A percentile compares a stretch with the other conserved stretches of the same genome.
Evolutionary conservation across 2,888 invertebrate genomes (phyloP).

Genomic region (Agrochola lychnidis): DNA sequence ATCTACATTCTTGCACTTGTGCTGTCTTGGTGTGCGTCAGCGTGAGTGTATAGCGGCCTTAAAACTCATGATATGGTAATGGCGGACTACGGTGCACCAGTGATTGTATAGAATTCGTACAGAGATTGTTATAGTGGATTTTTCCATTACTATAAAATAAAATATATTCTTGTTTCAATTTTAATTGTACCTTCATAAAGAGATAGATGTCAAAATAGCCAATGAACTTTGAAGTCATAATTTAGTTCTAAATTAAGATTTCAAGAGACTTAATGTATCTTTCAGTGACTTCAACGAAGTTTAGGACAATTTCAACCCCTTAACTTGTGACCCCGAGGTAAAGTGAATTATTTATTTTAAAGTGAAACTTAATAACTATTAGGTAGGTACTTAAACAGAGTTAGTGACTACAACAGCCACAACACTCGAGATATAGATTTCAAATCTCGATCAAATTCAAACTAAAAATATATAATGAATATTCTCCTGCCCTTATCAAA

Average conservation of each 20-base stretch:
- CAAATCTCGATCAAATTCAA: background rate
- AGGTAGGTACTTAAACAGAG: background rate
- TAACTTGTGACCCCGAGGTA: conserved; percentile 18
- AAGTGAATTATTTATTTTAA: conserved; percentile 33
- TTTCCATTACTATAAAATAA: background rate
- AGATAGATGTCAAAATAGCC: conserved; percentile 5
- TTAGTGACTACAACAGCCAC: background rate
- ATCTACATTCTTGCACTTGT: no score
- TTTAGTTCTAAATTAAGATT: conserved; percentile 29
- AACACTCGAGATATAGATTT: background rate
- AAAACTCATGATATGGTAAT: background rate
- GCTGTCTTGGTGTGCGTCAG: no score
- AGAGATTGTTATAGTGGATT: no score
- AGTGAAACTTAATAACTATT: background rate
- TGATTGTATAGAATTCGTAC: background rate
- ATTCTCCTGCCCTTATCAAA: no score
- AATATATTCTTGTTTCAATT: background rate
- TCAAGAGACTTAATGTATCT: conserved; percentile 10
- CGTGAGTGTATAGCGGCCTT: no score
- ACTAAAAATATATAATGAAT: no score
- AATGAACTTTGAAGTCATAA: conserved; percentile 14
- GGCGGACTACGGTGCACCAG: background rate
- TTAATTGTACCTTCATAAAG: background rate
- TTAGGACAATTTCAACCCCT: conserved; percentile 20
- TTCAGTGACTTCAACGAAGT: conserved; percentile 31